Base-by-base conservation (phyloP, 1,140 invertebrate species). In the Hypothenemus hampei region DNA sequence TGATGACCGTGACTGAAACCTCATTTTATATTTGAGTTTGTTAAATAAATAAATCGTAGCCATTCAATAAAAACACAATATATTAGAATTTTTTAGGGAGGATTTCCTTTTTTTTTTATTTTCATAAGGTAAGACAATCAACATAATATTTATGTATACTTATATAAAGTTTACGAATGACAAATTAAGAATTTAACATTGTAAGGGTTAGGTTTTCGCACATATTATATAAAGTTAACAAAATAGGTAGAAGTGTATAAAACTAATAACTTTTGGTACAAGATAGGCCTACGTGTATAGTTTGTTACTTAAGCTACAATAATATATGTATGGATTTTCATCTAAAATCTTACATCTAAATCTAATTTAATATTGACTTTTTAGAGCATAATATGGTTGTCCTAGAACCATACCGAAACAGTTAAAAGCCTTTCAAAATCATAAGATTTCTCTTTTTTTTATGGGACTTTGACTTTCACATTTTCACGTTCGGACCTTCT, bases 331-430 rank as follows among this genome's bases (percentile, higher is more conserved):
- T 68, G 62, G 52, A 60, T 64, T 61, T n/a, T 64, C 60, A 50
- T 64, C 57, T 59, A 61, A 57, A 45, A 56, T 51, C 58, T 61
- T 62, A 64, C 29, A 21, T 45, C 58, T 62, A 64, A 56, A 5
- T 63, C 67, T 69, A 69, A 64, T 43, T 66, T 67, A 67, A 67
- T 69, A 69, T 69, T 69, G 67, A 69, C 67, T 66, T 57, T 67
- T 67, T 58, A 66, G 66, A 69, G 67, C 59, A 57, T 43, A 35
- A 61, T 57, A 48, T 59, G 61, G 54, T 58, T 54, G 22, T 49
- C 54, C 36, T 57, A 54, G 41, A 60, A 64, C 59, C 61, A 47
- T 61, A 64, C 60, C 52, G 45, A 62, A 67, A 57, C 60, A 67
- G 61, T 67, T 43, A 61, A 59, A 66, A 63, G 63, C 61, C 40